A percentile compares a stretch with the other conserved stretches of the same genome.
Conservation (phyloP, 1,140 invertebrate species). For the Anastrepha obliqua region DNA sequence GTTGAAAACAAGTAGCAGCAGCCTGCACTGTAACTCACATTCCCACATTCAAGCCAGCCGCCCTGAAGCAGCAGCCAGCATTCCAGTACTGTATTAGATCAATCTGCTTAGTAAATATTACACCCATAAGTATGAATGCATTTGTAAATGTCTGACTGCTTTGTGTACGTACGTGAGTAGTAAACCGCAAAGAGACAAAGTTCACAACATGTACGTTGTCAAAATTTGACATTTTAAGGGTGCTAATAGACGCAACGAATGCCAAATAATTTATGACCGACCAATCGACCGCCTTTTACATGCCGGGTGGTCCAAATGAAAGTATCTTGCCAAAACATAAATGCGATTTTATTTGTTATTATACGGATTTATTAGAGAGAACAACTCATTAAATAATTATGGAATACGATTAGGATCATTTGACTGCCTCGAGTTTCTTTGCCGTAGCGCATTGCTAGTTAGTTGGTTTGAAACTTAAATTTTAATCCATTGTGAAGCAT, state of each 20-base stretch:
- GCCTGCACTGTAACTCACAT: conserved; percentile 5
- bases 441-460: too few relatives aligned
- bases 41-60: background rate
- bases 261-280: conserved; percentile 36
- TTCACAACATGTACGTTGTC: conserved; percentile 53
- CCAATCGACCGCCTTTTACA: background rate
- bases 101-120: background rate
- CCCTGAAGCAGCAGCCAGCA: background rate
- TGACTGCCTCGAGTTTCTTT: too few relatives aligned
- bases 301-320: background rate
- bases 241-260: conserved; percentile 55
- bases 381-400: too few relatives aligned
- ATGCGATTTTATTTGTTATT: too few relatives aligned
- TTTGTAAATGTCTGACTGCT: conserved; percentile 5
- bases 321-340: too few relatives aligned
- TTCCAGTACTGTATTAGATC: background rate
- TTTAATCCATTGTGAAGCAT: too few relatives aligned
- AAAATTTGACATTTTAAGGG: conserved; percentile 55
- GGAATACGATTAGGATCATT: too few relatives aligned
- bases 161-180: conserved; percentile 16
- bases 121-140: background rate
- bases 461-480: too few relatives aligned
- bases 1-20: background rate
- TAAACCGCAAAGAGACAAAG: conserved; percentile 52
- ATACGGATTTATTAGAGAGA: too few relatives aligned